Evolutionary conservation across 92 coral and sea anemone genomes (phyloP).

Genomic region (Umimayanthus chanpuru): DNA sequence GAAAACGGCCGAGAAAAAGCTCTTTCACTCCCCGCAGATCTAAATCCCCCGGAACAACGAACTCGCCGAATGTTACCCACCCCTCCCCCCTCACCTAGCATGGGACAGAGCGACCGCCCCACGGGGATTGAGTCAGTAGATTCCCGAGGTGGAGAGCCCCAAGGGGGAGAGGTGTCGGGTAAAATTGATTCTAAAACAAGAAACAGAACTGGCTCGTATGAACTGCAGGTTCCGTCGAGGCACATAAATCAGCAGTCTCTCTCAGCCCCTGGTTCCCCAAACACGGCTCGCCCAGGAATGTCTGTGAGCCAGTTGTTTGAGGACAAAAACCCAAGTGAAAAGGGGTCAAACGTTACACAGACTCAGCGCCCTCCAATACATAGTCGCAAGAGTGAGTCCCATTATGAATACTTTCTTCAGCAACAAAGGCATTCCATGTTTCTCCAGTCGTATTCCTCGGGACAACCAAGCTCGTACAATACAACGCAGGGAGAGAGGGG

Average conservation of each 20-base stretch:
- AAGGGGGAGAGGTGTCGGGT: neutral
- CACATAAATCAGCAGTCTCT: constrained; percentile 21
- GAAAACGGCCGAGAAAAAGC: constrained; percentile 17
- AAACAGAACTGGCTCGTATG: neutral
- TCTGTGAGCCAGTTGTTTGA: constrained; percentile 52
- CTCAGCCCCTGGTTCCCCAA: constrained; percentile 45
- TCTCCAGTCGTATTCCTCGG: constrained; percentile 59
- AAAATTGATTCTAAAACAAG: neutral
- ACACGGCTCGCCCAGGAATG: constrained; percentile 33
- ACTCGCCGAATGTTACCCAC: constrained; percentile 78
- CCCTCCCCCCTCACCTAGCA: constrained; percentile 79
- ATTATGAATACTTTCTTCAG: constrained; percentile 60
- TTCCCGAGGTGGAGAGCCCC: neutral
- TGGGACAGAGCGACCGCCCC: constrained; percentile 39
- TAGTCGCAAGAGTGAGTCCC: constrained; percentile 62
- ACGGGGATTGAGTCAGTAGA: neutral
- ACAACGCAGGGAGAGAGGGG: neutral
- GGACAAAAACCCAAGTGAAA: neutral
- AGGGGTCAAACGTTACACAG: neutral
- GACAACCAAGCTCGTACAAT: constrained; percentile 43
- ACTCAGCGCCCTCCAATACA: constrained; percentile 12
- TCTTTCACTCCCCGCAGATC: neutral
- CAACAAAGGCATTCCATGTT: constrained; percentile 81
- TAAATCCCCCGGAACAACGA: constrained; percentile 43
- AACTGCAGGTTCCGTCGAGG: constrained; percentile 21